Evolutionary conservation across 1,140 invertebrate genomes (phyloP).

Genomic region (Myzus persicae): DNA sequence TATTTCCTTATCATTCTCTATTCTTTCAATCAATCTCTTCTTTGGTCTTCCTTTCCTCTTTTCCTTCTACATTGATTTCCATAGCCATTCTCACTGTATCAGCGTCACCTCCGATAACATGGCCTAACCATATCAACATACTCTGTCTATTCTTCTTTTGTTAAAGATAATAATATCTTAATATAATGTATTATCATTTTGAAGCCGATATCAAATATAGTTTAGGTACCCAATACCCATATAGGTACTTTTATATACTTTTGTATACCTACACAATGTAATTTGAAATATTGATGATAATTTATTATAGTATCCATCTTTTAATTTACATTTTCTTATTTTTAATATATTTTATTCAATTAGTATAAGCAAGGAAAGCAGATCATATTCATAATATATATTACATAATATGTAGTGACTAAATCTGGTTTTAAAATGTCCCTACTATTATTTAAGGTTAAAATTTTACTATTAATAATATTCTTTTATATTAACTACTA

Average conservation of each 20-base stretch:
- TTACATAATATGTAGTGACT: not conserved
- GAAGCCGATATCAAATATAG: not conserved
- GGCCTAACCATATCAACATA: not conserved
- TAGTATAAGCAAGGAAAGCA: not conserved
- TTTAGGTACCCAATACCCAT: not conserved
- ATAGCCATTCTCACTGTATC: not conserved
- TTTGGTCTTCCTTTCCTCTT: not conserved
- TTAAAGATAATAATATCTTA: not conserved
- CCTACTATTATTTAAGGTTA: not conserved
- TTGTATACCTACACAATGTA: not conserved
- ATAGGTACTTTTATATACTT: too few relatives aligned
- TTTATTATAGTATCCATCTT: not conserved
- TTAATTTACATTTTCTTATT: not conserved
- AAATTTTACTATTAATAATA: not conserved
- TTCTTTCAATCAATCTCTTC: not conserved
- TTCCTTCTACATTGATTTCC: not conserved
- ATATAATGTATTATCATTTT: not conserved
- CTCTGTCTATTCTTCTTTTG: not conserved
- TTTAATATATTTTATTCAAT: not conserved
- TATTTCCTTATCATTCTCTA: not conserved
- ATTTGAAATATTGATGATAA: not conserved
- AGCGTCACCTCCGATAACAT: not conserved
- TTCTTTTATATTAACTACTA: not conserved
- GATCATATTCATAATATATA: not conserved
- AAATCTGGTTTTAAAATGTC: not conserved